Evolutionary conservation across 1,140 invertebrate species (phyloP).

Genomic region (Arctopsyche grandis): DNA sequence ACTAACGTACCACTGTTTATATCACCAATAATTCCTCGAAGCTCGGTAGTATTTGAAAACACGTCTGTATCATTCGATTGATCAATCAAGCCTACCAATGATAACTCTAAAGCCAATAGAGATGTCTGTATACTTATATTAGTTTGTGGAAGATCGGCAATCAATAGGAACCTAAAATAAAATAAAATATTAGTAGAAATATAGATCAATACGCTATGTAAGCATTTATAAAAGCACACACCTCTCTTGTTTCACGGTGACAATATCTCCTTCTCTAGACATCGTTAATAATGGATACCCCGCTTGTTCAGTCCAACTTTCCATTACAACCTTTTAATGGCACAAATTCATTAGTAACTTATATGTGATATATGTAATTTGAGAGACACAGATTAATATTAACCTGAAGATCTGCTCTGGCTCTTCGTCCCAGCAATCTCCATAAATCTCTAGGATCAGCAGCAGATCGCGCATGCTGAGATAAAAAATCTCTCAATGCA

Average conservation of each 20-base stretch:
- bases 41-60: slow-evolving; percentile 20
- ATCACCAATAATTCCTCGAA: slow-evolving; percentile 30
- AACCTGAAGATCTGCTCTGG: slow-evolving; percentile 55
- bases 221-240: slow-evolving; percentile 18
- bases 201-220: neutral
- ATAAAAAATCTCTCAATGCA: slow-evolving; percentile 79
- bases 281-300: slow-evolving; percentile 80
- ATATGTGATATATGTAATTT: neutral
- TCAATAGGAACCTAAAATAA: slow-evolving; percentile 64
- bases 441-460: slow-evolving; percentile 84
- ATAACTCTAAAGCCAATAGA: slow-evolving; percentile 45
- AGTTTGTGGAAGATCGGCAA: slow-evolving; percentile 59
- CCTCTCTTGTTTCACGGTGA: slow-evolving; percentile 70
- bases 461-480: slow-evolving; percentile 75
- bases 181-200: neutral
- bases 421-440: slow-evolving; percentile 76
- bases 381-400: neutral
- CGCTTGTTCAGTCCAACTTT: slow-evolving; percentile 87
- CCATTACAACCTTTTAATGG: slow-evolving; percentile 75
- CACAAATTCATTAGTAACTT: neutral
- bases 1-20: slow-evolving; percentile 12
- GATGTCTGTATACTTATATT: slow-evolving; percentile 54
- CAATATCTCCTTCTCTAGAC: slow-evolving; percentile 68
- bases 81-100: slow-evolving; percentile 45
- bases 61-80: slow-evolving; percentile 23